A percentile compares a stretch with the other conserved stretches of the same genome.
phyloP scores from a whole-genome alignment of 2,113 vertebrate genomes.

The Callipepla californica region DNA sequence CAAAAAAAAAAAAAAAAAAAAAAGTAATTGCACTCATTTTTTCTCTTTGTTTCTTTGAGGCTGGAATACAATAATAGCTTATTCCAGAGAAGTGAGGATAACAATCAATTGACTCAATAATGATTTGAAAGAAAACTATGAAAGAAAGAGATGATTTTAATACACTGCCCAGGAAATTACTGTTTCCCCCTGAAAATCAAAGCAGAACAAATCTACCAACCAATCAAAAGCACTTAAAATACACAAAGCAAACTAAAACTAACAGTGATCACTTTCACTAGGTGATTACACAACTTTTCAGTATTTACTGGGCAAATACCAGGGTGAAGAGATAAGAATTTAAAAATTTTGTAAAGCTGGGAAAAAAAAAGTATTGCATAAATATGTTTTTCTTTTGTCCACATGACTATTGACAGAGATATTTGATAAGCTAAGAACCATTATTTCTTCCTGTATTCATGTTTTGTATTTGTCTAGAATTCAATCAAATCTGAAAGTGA shows the following conservation, averaged over 20 bases:
- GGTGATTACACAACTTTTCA: fast-evolving
- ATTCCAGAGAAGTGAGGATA: background rate
- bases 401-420: background rate
- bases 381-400: background rate
- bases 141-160: background rate
- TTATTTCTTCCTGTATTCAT: background rate
- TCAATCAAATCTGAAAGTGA: background rate
- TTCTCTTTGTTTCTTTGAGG: background rate
- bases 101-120: background rate
- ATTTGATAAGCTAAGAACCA: fast-evolving
- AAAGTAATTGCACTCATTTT: background rate
- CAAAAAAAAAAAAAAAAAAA: background rate
- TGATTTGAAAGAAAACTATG: background rate
- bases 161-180: background rate
- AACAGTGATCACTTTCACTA: background rate
- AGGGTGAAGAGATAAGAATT: background rate
- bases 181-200: background rate
- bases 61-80: background rate
- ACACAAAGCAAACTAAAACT: background rate
- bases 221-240: background rate
- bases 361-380: background rate
- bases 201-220: background rate
- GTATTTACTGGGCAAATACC: background rate
- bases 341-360: background rate
- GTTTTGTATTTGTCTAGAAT: background rate